phyloP scores from a whole-genome alignment of 2,797 vertebrate species.

The Anisognathus igniventris region DNA sequence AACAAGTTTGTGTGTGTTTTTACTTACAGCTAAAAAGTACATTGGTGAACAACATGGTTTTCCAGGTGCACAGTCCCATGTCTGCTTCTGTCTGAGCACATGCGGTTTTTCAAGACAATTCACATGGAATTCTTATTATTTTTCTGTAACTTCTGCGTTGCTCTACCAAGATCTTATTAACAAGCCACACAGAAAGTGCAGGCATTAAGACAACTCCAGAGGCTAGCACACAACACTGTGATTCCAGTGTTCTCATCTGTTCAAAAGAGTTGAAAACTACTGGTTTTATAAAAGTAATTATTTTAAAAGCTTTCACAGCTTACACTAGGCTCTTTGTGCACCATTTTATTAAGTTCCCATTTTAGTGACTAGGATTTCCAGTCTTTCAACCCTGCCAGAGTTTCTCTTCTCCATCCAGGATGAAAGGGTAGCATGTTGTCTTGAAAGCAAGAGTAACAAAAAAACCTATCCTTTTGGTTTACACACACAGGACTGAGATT shows the following conservation, averaged over 20 bases:
- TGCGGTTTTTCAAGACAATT: background rate
- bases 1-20: background rate
- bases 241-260: background rate
- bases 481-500: background rate
- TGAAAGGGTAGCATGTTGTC: background rate
- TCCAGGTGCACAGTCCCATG: background rate
- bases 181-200: background rate
- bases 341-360: background rate
- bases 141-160: background rate
- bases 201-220: background rate
- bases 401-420: background rate
- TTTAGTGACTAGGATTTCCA: background rate
- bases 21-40: background rate
- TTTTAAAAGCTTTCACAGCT: background rate
- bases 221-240: background rate
- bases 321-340: background rate
- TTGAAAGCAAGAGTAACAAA: background rate
- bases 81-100: background rate
- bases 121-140: background rate
- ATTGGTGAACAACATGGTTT: background rate
- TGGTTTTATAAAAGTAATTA: background rate
- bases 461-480: background rate
- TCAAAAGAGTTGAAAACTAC: background rate
- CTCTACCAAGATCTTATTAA: background rate
- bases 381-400: background rate